Base-by-base conservation (phyloP, 2,888 invertebrate genomes). In the Apamea monoglypha region DNA sequence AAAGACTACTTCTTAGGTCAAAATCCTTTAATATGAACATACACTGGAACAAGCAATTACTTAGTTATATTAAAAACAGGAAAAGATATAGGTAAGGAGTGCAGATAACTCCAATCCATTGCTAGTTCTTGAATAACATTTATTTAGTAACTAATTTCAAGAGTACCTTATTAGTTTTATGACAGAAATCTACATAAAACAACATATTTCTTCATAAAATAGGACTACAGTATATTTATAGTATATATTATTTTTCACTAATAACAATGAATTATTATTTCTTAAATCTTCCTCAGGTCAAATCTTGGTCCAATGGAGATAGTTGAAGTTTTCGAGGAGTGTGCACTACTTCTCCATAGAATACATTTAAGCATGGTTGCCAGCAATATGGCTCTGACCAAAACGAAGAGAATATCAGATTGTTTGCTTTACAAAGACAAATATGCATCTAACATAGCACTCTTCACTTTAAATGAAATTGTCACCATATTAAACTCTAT, bases 291-390 rank as follows among this genome's bases (percentile, higher is more conserved):
- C 72, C 85, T 87, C 86, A 94, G 90, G 68, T 87, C 89, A 72
- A 90, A 90, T 87, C 88, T 96, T 81, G 92, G 91, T 73, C 91
- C 93, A 21, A 87, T 92, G 85, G 96, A 97, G 90, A 93, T 96
- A 84, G 92, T 92, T 21, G 95, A 95, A 80, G 89, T 96, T 64
- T 84, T 97, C 47, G 95, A 95, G 84, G 96, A 96, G 79, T 95
- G 94, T 80, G 92, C 94, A n/a, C 94, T 95, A 84, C 96, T 96
- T 78, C 86, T 97, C 32, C 94, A 96, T 81, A 94, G 95, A 87
- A 94, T 97, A 79, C 94, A 96, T 81, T 90, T 96, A 32, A 96
- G 96, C 85, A 91, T 96, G 89, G 88, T 95, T 76, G 94, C 96
- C 40, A 96, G 95, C 73, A 95, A 94, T 67, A 85, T 95, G 80